Base-by-base conservation (phyloP, 2,113 vertebrate genomes). In the Dendropsophus ebraccatus region DNA sequence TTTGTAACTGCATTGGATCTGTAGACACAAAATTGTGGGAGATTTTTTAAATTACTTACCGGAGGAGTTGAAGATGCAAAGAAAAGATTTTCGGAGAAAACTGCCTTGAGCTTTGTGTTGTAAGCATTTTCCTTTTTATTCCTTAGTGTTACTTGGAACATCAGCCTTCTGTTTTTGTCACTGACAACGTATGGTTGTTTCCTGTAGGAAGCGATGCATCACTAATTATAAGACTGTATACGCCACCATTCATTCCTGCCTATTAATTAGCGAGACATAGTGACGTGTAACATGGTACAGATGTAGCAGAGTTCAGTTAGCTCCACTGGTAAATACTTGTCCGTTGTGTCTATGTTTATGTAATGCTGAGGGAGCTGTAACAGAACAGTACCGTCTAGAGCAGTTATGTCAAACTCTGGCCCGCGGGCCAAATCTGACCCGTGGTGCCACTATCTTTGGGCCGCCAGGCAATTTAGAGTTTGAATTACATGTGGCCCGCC, bases 41-140 rank as follows among this genome's bases (percentile, higher is more conserved):
- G 4, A 56, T 21, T 56, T 56, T 56, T 56, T 6, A 56, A 32
- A 8, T 82, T 37, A 94, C 95, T 0, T 90, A 98, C 97, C 28
- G 93, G 89, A 87, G 91, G 83, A 86, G 91, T 90, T 0, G 93
- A 96, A 0, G 96, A 96, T 88, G 94, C 93, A 52, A 97, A 99
- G 93, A 94, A 97, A 88, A 97, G 91, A 89, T 96, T 97, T 84
- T 93, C 92, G 74, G 97, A 97, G 93, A 92, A 97, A 0, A 89
- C 89, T 30, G 91, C 90, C 54, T 92, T 80, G 74, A 99, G 89
- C 75, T 91, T 93, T 4, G 96, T 92, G 90, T 97, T 98, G 88
- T 97, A 98, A 0, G 97, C 95, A 19, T 96, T 97, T 90, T 99
- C 97, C 74, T 92, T 93, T 88, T 91, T 93, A 89, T 97, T 99